Evolutionary conservation across 1,140 invertebrate genomes (phyloP), one percentile per base, ranked within the genome.

Genomic region (Plectrocnemia conspersa): DNA sequence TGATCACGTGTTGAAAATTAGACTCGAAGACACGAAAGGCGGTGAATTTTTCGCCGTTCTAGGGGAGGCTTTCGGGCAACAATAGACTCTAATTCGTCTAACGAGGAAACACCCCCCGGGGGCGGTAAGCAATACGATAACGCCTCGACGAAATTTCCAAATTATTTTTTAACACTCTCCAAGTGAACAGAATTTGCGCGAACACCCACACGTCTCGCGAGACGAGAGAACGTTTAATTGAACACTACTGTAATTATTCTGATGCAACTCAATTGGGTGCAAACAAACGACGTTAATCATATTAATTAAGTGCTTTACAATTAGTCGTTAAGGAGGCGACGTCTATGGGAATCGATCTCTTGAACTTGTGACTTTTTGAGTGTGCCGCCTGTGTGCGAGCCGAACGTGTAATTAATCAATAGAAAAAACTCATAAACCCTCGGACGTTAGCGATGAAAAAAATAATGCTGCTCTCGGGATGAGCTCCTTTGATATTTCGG

Each of bases 191-290:
- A n/a, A n/a, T n/a, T n/a, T n/a, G n/a, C n/a, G n/a, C n/a, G n/a
- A n/a, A n/a, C n/a, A n/a, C n/a, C n/a, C n/a, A n/a, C n/a, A n/a
- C n/a, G n/a, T n/a, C 42, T 25, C 42, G 23, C 42, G 29, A 50
- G 11, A 6, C 27, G 9, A 29, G 46, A 19, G 16, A 16, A 23
- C 47, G 29, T 23, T n/a, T 50, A 50, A 50, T 50, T 50, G 29
- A 38, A 24, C 21, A 38, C 47, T 22, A 38, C 47, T 38, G 32
- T 50, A 50, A 50, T 50, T 50, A 50, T 50, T 50, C 47, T 50
- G 47, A 50, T 50, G 47, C 47, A 50, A 50, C 47, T 50, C 47
- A 50, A 50, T 50, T 50, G 47, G 47, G 47, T 50, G 47, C 47
- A 50, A 50, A 50, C 47, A 50, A 50, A 50, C 47, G 47, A 50